Evolutionary conservation across 2,888 invertebrate genomes (phyloP), one percentile per base, ranked within the genome.

Genomic region (Teleogryllus oceanicus): DNA sequence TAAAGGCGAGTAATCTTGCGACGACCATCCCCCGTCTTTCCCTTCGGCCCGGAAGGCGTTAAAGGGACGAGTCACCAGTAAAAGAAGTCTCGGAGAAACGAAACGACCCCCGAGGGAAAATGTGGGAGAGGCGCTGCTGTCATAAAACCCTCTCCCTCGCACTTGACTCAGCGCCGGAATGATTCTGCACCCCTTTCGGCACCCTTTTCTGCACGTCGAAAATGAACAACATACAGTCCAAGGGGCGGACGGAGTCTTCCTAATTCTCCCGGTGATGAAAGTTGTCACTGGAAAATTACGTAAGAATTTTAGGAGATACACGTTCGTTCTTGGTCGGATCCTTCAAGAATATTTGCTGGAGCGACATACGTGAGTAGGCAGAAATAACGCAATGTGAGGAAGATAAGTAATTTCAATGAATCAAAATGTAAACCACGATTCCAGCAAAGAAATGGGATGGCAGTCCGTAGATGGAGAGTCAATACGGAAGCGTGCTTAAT

Each of bases 41-140:
- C 16, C 62, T 62, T n/a, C n/a, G 62, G 62, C 62, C 16, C 5
- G 13, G n/a, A 62, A 62, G 62, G 62, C 62, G 62, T 62, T 62
- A 62, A 62, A 62, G 62, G 62, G 62, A 62, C 62, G 62, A 62
- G 62, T 62, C 62, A 62, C 62, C 62, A 62, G 62, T 62, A 62
- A 62, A 62, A 62, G 62, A 62, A 62, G 62, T 62, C 62, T n/a
- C n/a, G 62, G 16, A 62, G 62, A 62, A 12, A 62, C 62, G 62
- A 62, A 62, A 62, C n/a, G 62, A 13, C 62, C 16, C 62, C 62
- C 16, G 16, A 18, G 62, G 62, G 62, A 13, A 62, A 13, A 12
- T 62, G 16, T 18, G 16, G 62, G 62, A n/a, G 62, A 62, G 62
- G 62, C 13, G 62, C n/a, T 1, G 4, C 11, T n/a, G 37, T n/a